Base-by-base conservation (phyloP, 2,797 vertebrate genomes). In the Leptodactylus fallax region DNA sequence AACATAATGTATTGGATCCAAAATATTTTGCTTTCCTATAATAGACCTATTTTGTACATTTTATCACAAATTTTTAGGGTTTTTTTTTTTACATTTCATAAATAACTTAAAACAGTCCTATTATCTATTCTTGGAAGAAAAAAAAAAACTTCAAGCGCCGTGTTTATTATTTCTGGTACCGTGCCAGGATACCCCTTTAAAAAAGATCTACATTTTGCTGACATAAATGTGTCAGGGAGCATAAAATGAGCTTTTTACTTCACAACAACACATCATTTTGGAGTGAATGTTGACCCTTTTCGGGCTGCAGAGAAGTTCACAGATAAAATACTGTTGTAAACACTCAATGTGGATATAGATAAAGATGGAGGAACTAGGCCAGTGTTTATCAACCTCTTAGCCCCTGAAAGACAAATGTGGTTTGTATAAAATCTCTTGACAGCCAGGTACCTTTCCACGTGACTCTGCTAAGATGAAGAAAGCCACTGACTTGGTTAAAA, bases 261-360 rank as follows among this genome's bases (percentile, higher is more conserved):
- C 83, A 85, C 56, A 85, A 81, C 87, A 88, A 88, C 87, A 88
- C 87, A 81, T 88, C 69, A 85, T 77, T 77, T 81, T 17, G 82
- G 87, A 85, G 83, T 81, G 83, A 85, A 85, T 81, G 81, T 84
- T 88, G 87, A 88, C 83, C 83, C 87, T 85, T 81, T 85, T 81
- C 65, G 83, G 83, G 69, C 67, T 36, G 77, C 21, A 85, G 61
- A 85, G 79, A 88, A 88, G 45, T 81, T 74, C 87, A 60, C n/a
- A 88, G 87, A 85, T 88, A 88, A 88, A 88, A 85, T 76, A 81
- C 77, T 88, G 87, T 81, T 88, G 87, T 88, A 88, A 88, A 88
- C 78, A 88, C 83, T 88, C 87, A 85, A 60, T 61, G 55, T 36
- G 77, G 87, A 88, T 88, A 56, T 74, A 88, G 83, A 85, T 88